A percentile compares a stretch with the other conserved stretches of the same genome.
phyloP scores from a whole-genome alignment of 2,888 invertebrate genomes.

The Clusia tigrina region DNA sequence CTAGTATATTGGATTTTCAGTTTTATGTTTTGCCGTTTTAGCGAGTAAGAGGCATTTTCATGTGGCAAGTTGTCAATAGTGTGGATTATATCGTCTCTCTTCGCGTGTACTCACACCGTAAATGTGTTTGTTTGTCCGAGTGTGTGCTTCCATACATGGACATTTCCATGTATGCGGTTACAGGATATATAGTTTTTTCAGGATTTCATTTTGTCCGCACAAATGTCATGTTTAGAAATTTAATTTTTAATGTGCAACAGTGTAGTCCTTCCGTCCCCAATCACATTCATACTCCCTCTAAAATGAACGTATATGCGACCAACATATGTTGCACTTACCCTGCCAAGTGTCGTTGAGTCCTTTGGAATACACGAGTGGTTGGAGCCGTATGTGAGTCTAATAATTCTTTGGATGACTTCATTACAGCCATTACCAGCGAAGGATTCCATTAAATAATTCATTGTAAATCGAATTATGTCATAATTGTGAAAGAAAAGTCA shows the following conservation, averaged over 20 bases:
- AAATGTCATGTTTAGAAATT: background rate
- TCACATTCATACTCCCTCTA: too few relatives aligned
- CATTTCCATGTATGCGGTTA: background rate
- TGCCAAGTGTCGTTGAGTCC: too few relatives aligned
- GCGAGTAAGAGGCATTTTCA: conserved; percentile 47
- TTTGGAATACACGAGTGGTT: too few relatives aligned
- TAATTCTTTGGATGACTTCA: too few relatives aligned
- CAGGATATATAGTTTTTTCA: conserved; percentile 9
- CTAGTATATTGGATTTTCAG: conserved; percentile 16
- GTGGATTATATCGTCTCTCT: too few relatives aligned
- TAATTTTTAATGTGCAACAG: background rate
- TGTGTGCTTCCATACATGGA: conserved; percentile 10
- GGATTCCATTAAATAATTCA: too few relatives aligned
- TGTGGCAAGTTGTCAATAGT: conserved; percentile 40
- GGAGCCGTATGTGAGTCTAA: too few relatives aligned
- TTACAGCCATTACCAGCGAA: too few relatives aligned
- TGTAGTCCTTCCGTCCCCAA: conserved; percentile 31
- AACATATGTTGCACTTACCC: too few relatives aligned
- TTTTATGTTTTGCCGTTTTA: conserved; percentile 15
- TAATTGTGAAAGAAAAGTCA: too few relatives aligned
- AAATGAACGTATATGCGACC: too few relatives aligned
- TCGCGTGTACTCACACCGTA: background rate
- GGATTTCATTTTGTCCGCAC: background rate
- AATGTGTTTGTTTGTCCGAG: background rate
- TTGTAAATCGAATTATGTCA: too few relatives aligned